These are phyloP conservation scores for Gonatopus flavifemur DNA, from an alignment of 1,140 invertebrate genomes.

Conservation along the genomic window DNA sequence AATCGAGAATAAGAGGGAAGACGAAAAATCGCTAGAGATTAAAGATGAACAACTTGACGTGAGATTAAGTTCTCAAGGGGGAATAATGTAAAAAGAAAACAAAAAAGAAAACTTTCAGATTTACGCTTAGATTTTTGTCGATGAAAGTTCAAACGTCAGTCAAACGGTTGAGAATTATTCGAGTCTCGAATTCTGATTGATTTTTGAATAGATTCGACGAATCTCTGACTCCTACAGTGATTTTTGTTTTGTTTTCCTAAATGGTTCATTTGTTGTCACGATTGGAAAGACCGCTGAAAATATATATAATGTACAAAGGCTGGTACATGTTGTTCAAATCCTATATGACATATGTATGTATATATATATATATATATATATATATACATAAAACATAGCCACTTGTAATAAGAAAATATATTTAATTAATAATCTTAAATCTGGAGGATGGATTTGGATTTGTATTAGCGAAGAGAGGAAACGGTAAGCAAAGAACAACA, in stretches of 20 bases:
- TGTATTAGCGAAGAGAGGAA: no score
- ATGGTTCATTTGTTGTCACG: slow-evolving; percentile 20
- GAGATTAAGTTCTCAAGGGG: background rate
- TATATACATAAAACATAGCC: slow-evolving; percentile 21
- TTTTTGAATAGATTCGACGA: no score
- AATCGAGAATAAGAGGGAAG: background rate
- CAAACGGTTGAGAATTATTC: no score
- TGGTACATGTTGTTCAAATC: slow-evolving; percentile 38
- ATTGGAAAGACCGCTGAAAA: slow-evolving; percentile 26
- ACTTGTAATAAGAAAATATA: slow-evolving; percentile 31
- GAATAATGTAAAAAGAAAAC: slow-evolving; percentile 4
- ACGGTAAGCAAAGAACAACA: no score
- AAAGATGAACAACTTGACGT: no score
- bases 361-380: slow-evolving; percentile 24
- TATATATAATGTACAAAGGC: slow-evolving; percentile 28
- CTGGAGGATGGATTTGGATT: background rate
- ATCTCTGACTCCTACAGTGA: slow-evolving; percentile 24
- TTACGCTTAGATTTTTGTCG: no score
- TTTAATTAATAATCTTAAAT: slow-evolving; percentile 27
- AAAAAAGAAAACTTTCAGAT: background rate
- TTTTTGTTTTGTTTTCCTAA: slow-evolving; percentile 20
- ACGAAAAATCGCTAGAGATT: no score
- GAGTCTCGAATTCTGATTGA: no score
- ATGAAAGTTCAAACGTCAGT: no score
- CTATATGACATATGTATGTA: slow-evolving; percentile 34